phyloP scores from a whole-genome alignment of 2,113 vertebrate species.

The Pangasianodon gigas region DNA sequence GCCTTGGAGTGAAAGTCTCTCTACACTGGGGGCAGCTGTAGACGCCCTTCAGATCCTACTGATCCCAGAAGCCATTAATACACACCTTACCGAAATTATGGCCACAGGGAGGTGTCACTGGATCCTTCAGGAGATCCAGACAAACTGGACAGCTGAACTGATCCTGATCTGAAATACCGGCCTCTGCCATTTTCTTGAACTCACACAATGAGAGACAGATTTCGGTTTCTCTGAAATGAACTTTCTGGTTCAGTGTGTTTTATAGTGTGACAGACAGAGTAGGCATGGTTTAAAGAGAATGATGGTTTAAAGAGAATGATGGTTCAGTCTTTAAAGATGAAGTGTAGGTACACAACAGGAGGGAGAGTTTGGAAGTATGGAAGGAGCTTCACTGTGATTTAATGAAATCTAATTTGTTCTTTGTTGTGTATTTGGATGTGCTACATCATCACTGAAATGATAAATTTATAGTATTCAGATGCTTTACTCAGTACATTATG shows the following conservation, averaged over 20 bases:
- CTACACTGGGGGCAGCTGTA: no score
- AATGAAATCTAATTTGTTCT: neutral
- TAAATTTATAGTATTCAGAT: neutral
- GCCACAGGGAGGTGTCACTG: neutral
- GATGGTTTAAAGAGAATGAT: neutral
- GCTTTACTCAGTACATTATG: no score
- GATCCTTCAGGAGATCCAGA: neutral
- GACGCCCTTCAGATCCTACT: no score
- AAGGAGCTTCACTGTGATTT: neutral
- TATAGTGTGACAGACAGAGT: neutral
- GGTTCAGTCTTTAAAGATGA: neutral
- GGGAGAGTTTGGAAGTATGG: no score
- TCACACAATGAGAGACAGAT: neutral
- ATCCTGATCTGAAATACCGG: neutral
- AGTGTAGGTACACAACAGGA: neutral
- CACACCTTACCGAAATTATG: neutral
- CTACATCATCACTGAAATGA: neutral
- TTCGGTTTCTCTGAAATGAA: neutral
- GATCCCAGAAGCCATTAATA: neutral
- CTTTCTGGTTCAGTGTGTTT: neutral
- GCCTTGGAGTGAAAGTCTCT: neutral
- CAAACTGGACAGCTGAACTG: neutral
- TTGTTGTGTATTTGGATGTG: no score
- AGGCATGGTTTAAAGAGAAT: neutral
- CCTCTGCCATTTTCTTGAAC: neutral